Evolutionary conservation across 2,888 invertebrate species (phyloP).

Genomic region (Apantesis nais): DNA sequence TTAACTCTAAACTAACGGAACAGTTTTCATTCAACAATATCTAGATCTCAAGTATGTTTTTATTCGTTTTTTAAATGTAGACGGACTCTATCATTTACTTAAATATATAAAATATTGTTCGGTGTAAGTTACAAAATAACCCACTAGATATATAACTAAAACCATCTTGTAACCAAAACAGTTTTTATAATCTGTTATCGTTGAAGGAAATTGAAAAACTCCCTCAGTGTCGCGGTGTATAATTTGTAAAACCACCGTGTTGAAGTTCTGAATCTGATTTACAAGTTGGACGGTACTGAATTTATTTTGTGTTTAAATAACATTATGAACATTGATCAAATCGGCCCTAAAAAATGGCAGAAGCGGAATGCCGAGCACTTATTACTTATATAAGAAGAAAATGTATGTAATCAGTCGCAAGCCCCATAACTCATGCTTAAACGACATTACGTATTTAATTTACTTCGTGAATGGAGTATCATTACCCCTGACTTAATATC

Average conservation of each 20-base stretch:
- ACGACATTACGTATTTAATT: background rate
- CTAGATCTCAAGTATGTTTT: background rate
- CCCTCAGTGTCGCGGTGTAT: background rate
- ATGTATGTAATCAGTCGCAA: background rate
- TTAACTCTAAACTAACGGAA: background rate
- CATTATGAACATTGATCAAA: background rate
- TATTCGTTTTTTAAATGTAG: too few species aligned
- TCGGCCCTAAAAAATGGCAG: background rate
- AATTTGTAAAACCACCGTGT: background rate
- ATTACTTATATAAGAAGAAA: background rate
- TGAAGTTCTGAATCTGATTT: conserved; percentile 1
- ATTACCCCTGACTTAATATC: conserved; percentile 1
- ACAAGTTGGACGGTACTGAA: background rate
- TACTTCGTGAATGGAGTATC: background rate
- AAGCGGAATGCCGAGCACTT: background rate
- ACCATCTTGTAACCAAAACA: background rate
- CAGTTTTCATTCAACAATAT: background rate
- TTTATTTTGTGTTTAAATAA: background rate
- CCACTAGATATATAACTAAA: background rate
- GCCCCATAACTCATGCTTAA: background rate
- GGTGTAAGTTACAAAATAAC: background rate
- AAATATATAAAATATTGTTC: background rate
- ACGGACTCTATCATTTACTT: background rate
- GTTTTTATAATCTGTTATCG: background rate
- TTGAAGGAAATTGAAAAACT: conserved; percentile 1